Base-by-base conservation (phyloP, 2,113 vertebrate species). In the Eulacestoma nigropectus region DNA sequence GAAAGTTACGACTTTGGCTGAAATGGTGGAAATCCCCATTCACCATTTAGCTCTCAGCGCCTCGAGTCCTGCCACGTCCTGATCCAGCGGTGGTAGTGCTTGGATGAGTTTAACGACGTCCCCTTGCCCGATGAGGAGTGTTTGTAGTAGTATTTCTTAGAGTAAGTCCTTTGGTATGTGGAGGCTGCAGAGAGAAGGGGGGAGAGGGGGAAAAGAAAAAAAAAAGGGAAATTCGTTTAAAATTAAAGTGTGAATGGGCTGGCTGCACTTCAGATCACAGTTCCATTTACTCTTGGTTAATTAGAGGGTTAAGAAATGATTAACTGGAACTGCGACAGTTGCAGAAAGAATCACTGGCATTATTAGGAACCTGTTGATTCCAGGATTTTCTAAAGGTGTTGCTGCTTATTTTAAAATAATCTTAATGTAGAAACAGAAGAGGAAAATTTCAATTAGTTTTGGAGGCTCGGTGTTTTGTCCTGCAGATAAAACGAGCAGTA, bases 111-210 rank as follows among this genome's bases (percentile, higher is more conserved):
- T 92, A 98, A 91, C 3, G 98, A 98, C 84, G 98, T 97, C 95
- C 98, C 98, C 95, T 98, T 98, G 98, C 97, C 98, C 92, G 98
- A 98, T 85, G 97, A 98, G 96, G 97, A 98, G 98, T 98, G 98
- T 98, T 98, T 99, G 95, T 98, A 97, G 92, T 97, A 98, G 93
- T 98, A 98, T 97, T 98, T 98, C 98, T 98, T 98, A 93, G 98
- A 97, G 83, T 98, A 99, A 96, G 97, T 98, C 98, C 98, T 99
- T 98, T 99, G 99, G 97, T 98, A 99, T 94, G 96, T 97, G 57
- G 99, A 99, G 29, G 99, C 99, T 99, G 97, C 84, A 96, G 98
- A 89, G 80, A 77, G 95, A 81, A 84, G 30, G 95, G 95, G 91
- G 90, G 85, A 52, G 23, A 7, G 25, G 3, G 9, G 5, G 15